Base-by-base conservation (phyloP, 2,888 invertebrate species). In the Noctua fimbriata region DNA sequence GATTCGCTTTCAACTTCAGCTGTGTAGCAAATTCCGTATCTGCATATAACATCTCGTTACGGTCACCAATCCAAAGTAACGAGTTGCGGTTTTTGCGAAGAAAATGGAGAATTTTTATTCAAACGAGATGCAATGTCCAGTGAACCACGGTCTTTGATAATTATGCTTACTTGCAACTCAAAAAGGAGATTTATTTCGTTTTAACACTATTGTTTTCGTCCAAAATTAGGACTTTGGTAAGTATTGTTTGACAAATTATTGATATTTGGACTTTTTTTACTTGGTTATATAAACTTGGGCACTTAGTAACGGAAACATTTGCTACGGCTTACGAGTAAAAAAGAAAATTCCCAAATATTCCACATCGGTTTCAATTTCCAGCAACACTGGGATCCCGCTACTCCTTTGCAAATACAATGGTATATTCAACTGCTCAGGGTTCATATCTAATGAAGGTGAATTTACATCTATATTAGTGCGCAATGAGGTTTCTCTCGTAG, bases 401-500 rank as follows among this genome's bases (percentile, higher is more conserved):
- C 44, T 63, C 55, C 32, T 63, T 49, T 58, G 28, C 76, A 81
- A 85, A 82, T 78, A 81, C 85, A 81, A 65, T 71, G 70, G 86
- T 77, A 76, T 76, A 82, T 79, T 60, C 78, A 69, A 52, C 18
- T 52, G 41, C 78, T 52, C 52, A 44, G 69, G 73, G 84, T 79
- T 87, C 66, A 79, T 86, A 87, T 83, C 81, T 88, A 89, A 89
- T 87, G 86, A 89, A 88, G 83, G 78, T 82, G 82, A 88, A 92
- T 92, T 92, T 90, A 90, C 92, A 91, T 92, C 80, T 90, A 91
- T 89, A 91, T 90, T 89, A 85, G 82, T 82, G 80, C 81, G 85
- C 87, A 87, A 86, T 86, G 86, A 89, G 84, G 84, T 84, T 83
- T 86, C 81, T 75, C 81, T 84, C 77, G 79, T 79, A 79, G 79